Evolutionary conservation across 2,888 invertebrate genomes (phyloP), one percentile per base, ranked within the genome.

Genomic region (Eutolmus rufibarbis): DNA sequence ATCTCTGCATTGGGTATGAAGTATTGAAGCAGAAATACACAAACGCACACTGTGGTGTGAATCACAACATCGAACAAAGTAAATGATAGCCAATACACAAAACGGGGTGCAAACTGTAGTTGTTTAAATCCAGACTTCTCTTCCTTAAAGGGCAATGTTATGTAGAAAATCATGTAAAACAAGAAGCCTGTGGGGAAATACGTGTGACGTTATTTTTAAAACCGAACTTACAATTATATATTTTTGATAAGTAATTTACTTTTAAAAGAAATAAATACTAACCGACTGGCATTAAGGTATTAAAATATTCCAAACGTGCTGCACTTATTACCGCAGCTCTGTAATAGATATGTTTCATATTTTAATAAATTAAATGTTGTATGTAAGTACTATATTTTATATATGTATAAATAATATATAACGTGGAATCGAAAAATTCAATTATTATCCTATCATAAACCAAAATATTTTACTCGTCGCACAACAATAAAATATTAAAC

Each of bases 141-240:
- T 91, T 97, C 97, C 86, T 92, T 92, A 89, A 95, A 94, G 4
- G 96, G 95, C 87, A 96, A 94, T 0, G 94, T 91, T 1, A 95
- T 93, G 88, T 94, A 94, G 89, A 94, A 91, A 82, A 92, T 91
- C 90, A 93, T 92, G 89, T 90, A 91, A 74, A 92, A 90, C 87
- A 92, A 92, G 88, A 91, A 90, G 4, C 91, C 92, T 89, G 87
- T 87, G 81, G 12, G 89, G 8, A 66, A 23, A 23, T 9, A 23
- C n/a, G 19, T 66, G 23, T 28, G n/a, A 56, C 43, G 5, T 66
- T 19, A 0, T 66, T 66, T 66, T 23, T 19, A 19, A 37, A 76
- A 23, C 12, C 14, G 1, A 74, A 16, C 31, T n/a, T 51, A 1
- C 74, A 74, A 34, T 76, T 14, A 5, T 28, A 31, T 12, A 14